Conservation (phyloP, 2,113 vertebrate species). For the Daphoenositta chrysoptera region DNA sequence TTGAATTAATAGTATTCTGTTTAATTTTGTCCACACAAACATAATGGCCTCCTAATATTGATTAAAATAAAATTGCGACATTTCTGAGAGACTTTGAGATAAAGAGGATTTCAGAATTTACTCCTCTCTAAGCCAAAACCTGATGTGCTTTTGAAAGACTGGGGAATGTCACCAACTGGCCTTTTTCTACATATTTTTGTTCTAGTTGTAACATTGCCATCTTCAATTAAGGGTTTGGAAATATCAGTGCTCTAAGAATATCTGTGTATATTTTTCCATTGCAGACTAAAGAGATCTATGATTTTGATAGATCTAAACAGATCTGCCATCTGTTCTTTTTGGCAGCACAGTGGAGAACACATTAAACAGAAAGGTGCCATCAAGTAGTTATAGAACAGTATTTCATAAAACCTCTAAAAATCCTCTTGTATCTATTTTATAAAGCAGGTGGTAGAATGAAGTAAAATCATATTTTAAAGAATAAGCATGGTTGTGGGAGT, state of each 20-base stretch:
- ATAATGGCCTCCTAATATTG: not conserved
- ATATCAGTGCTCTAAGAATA: not conserved
- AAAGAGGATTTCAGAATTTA: not conserved
- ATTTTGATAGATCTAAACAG: not conserved
- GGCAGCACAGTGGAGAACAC: not conserved
- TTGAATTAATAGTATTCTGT: not conserved
- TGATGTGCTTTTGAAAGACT: not conserved
- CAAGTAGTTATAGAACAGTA: not conserved
- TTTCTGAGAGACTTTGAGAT: not conserved
- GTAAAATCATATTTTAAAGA: not conserved
- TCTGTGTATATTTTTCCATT: not conserved
- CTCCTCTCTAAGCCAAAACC: not conserved
- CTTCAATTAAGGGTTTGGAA: not conserved
- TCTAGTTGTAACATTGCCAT: not conserved
- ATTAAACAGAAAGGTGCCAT: not conserved
- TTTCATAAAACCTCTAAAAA: not conserved
- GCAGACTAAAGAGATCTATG: not conserved
- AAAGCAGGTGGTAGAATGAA: not conserved
- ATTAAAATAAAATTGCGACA: not conserved
- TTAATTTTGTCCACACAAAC: not conserved
- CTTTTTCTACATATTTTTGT: not conserved
- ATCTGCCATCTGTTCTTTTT: not conserved
- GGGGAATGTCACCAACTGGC: not conserved
- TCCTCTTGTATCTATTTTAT: not conserved
- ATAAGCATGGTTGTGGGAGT: not conserved